Evolutionary conservation across 2,797 vertebrate genomes (phyloP), one percentile per base, ranked within the genome.

Genomic region (Lophotriccus pileatus): DNA sequence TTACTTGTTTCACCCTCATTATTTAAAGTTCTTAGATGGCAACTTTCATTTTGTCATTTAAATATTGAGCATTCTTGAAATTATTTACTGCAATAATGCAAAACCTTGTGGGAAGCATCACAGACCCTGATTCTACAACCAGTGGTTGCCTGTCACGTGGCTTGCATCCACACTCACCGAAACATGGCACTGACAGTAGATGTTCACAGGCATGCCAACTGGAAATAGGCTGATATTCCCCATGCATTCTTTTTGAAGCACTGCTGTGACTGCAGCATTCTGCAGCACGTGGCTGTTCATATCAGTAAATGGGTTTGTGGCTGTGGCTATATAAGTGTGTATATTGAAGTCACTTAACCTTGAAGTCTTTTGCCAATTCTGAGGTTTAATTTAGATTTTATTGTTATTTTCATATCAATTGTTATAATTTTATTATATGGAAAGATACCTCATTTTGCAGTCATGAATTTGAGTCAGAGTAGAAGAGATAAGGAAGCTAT

Each of bases 1-100:
- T 95, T 94, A 95, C 69, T 95, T 96, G 96, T 98, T 98, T 98
- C 91, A 97, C 97, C 97, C 97, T 98, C 97, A 98, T 98, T 98
- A 97, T 98, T 96, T 92, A 77, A 86, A 68, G 22, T 96, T 96
- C 76, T 93, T 93, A 47, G 87, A 80, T 63, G 90, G 60, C 83
- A 91, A 70, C 46, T 63, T 84, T 53, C 11, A 2, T 92, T 95
- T 70, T 91, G 47, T 14, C 95, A 20, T 92, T 85, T 97, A 83
- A 86, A 89, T 60, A 74, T 23, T 78, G 68, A 95, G 78, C 94
- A 59, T 96, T 74, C 60, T 96, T 96, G 81, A 70, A 90, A 90
- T 73, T 85, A 70, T 80, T 91, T 83, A 46, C 47, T 84, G 96
- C 97, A 98, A 98, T 98, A 97, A 98, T 98, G 97, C 98, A 97